Evolutionary conservation across 2,888 invertebrate species (phyloP).

Genomic region (Acrocyrtus sp.): DNA sequence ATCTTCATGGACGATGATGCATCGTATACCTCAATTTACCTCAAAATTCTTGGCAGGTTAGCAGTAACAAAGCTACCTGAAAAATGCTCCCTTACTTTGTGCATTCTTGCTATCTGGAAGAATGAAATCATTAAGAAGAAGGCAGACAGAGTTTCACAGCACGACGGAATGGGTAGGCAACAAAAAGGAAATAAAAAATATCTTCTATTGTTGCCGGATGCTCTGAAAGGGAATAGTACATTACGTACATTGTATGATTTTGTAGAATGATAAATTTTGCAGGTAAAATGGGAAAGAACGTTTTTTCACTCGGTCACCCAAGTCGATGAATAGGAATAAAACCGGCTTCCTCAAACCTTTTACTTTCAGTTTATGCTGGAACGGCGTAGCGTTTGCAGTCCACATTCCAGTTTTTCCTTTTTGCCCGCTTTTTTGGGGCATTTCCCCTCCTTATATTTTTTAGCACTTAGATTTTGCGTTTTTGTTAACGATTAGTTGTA

Average conservation of each 20-base stretch:
- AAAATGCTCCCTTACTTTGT: no score
- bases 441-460: neutral
- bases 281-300: slow-evolving; percentile 16
- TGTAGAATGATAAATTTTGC: neutral
- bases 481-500: neutral
- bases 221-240: no score
- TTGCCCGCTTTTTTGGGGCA: neutral
- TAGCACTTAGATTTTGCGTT: neutral
- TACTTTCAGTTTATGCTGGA: slow-evolving; percentile 13
- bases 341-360: neutral
- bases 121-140: no score
- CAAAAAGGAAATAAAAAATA: neutral
- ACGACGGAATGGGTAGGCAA: neutral
- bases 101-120: no score
- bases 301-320: slow-evolving; percentile 3
- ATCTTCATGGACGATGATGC: no score
- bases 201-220: neutral
- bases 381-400: neutral
- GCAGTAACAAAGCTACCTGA: no score
- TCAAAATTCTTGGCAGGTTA: no score
- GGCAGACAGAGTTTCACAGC: neutral
- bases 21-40: no score
- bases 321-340: slow-evolving; percentile 15
- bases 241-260: neutral
- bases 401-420: neutral